Evolutionary conservation across 2,113 vertebrate genomes (phyloP).

Genomic region (Clupea harengus): DNA sequence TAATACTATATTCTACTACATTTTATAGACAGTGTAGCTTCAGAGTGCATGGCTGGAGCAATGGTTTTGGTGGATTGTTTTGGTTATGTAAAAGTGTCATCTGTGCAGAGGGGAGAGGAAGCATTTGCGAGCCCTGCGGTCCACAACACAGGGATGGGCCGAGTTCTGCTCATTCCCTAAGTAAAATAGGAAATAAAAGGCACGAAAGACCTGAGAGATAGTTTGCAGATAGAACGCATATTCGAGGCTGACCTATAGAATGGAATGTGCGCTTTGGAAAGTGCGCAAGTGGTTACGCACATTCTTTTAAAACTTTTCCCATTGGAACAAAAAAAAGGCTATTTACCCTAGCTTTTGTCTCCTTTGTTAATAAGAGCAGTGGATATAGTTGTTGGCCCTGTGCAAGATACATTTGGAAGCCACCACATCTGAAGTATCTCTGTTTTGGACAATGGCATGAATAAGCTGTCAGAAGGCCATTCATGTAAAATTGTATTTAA

Average conservation of each 20-base stretch:
- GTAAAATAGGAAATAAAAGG: background rate
- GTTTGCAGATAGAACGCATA: background rate
- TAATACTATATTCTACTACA: too few relatives aligned
- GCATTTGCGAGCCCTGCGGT: constrained; percentile 42
- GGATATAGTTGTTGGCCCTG: background rate
- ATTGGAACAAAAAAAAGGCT: background rate
- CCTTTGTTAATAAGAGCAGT: background rate
- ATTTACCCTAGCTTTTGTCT: background rate
- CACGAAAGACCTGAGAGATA: background rate
- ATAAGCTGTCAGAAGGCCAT: background rate
- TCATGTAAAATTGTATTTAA: background rate
- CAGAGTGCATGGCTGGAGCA: constrained; percentile 22
- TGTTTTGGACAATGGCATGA: background rate
- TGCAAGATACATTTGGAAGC: background rate
- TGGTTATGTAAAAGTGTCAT: constrained; percentile 48
- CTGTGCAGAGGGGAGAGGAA: constrained; percentile 40
- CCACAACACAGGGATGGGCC: constrained; percentile 13
- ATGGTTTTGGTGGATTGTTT: constrained; percentile 36
- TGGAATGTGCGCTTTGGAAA: background rate
- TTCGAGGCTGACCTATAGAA: background rate
- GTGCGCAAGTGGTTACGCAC: background rate
- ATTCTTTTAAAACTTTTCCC: background rate
- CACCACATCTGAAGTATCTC: background rate
- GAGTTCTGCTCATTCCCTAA: constrained; percentile 27
- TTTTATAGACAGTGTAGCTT: background rate